A percentile compares a stretch with the other conserved stretches of the same genome.
Conservation (phyloP, 2,888 invertebrate species). For the Cantharis nigra region DNA sequence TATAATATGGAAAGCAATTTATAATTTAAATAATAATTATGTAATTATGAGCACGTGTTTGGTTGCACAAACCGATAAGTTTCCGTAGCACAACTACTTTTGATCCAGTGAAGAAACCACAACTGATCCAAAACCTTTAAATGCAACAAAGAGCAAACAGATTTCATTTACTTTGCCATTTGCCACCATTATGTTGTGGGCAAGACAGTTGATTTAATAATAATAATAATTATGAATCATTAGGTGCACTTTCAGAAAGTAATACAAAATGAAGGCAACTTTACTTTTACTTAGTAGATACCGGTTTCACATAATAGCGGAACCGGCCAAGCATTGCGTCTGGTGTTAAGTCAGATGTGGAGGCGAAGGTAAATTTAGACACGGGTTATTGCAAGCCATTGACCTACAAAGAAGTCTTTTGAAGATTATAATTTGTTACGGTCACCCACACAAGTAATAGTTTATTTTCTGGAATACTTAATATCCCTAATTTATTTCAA, state of each 20-base stretch:
- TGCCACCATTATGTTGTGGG: neutral
- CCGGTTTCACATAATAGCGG: conserved; percentile 27
- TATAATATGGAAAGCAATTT: neutral
- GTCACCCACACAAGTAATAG: neutral
- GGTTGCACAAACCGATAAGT: neutral
- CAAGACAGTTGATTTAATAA: neutral
- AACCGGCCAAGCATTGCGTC: conserved; percentile 31
- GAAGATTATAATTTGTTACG: neutral
- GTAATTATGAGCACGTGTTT: neutral
- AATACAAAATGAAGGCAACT: conserved; percentile 4
- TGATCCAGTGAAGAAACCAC: neutral
- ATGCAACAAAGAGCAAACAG: neutral
- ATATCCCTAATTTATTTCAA: neutral
- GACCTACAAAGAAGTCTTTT: conserved; percentile 22
- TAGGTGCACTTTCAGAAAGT: neutral
- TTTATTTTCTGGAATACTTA: neutral
- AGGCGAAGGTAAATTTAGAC: conserved; percentile 32
- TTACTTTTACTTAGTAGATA: conserved; percentile 26
- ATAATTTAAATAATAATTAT: neutral
- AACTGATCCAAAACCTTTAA: neutral
- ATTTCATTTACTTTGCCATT: neutral
- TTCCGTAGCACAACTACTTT: neutral
- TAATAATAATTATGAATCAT: neutral
- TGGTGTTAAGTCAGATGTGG: conserved; percentile 29
- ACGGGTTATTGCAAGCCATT: conserved; percentile 30